phyloP scores from a whole-genome alignment of 2,888 invertebrate species.

The Lottia scabra region DNA sequence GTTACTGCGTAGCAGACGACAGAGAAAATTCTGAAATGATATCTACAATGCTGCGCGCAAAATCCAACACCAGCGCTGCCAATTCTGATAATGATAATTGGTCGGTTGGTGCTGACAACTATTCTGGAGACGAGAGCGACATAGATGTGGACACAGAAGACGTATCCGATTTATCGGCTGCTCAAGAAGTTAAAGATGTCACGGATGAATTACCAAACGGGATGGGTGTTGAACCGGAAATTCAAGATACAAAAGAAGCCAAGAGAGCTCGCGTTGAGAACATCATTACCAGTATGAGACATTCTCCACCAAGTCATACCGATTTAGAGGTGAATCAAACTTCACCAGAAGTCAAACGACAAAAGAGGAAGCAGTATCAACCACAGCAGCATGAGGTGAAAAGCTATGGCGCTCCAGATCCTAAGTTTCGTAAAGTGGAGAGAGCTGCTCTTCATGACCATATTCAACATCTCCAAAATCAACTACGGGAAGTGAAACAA shows the following conservation, averaged over 20 bases:
- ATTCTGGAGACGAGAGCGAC: slow-evolving; percentile 45
- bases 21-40: slow-evolving; percentile 21
- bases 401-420: slow-evolving; percentile 71
- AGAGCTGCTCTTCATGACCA: slow-evolving; percentile 82
- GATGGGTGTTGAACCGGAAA: slow-evolving; percentile 25
- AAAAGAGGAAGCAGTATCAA: slow-evolving; percentile 92
- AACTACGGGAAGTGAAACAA: slow-evolving; percentile 82
- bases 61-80: slow-evolving; percentile 26
- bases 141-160: slow-evolving; percentile 40
- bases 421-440: slow-evolving; percentile 55
- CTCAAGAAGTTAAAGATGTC: slow-evolving; percentile 8
- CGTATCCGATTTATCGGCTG: background rate
- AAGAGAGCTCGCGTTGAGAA: slow-evolving; percentile 95
- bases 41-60: slow-evolving; percentile 21
- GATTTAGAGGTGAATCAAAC: slow-evolving; percentile 25
- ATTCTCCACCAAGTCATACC: slow-evolving; percentile 39
- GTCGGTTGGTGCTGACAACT: slow-evolving; percentile 38
- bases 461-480: slow-evolving; percentile 87
- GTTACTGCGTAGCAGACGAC: background rate
- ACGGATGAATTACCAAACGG: slow-evolving; percentile 35
- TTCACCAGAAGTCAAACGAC: slow-evolving; percentile 47
- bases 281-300: slow-evolving; percentile 93
- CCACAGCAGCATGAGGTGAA: slow-evolving; percentile 84
- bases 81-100: slow-evolving; percentile 36
- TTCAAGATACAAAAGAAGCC: slow-evolving; percentile 70